Evolutionary conservation across 2,113 vertebrate species (phyloP).

Genomic region (Albula goreensis): DNA sequence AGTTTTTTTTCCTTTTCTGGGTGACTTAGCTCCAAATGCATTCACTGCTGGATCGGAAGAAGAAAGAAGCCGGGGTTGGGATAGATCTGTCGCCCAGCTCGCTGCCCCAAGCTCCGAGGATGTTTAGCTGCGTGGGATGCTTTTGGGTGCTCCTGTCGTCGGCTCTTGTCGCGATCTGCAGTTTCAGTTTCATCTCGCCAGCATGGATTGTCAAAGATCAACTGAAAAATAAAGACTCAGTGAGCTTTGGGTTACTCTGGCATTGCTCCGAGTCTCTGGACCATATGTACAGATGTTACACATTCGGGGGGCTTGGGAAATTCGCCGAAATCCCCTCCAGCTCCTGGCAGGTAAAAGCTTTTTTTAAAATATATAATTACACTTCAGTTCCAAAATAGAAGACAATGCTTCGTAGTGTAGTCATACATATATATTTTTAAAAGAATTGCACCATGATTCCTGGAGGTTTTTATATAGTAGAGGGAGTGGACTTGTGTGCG

Average conservation of each 20-base stretch:
- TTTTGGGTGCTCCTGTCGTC: slow-evolving; percentile 86
- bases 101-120: slow-evolving; percentile 71
- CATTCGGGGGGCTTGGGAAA: slow-evolving; percentile 75
- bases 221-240: slow-evolving; percentile 69
- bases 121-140: slow-evolving; percentile 85
- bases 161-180: slow-evolving; percentile 80
- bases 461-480: background rate
- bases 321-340: slow-evolving; percentile 85
- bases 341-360: slow-evolving; percentile 81
- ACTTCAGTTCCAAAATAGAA: slow-evolving; percentile 14
- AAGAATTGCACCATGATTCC: background rate
- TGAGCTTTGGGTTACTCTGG: slow-evolving; percentile 84
- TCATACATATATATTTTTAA: background rate
- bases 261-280: slow-evolving; percentile 79
- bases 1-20: slow-evolving; percentile 45
- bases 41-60: slow-evolving; percentile 73
- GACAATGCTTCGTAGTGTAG: background rate
- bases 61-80: slow-evolving; percentile 70
- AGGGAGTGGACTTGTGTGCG: background rate
- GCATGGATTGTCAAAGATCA: slow-evolving; percentile 82
- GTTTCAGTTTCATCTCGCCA: slow-evolving; percentile 82
- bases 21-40: slow-evolving; percentile 73
- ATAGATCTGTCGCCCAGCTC: slow-evolving; percentile 66
- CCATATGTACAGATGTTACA: slow-evolving; percentile 76
- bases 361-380: background rate